phyloP scores from a whole-genome alignment of 2,113 vertebrate species.

The Telmatochromis brachygnathus region DNA sequence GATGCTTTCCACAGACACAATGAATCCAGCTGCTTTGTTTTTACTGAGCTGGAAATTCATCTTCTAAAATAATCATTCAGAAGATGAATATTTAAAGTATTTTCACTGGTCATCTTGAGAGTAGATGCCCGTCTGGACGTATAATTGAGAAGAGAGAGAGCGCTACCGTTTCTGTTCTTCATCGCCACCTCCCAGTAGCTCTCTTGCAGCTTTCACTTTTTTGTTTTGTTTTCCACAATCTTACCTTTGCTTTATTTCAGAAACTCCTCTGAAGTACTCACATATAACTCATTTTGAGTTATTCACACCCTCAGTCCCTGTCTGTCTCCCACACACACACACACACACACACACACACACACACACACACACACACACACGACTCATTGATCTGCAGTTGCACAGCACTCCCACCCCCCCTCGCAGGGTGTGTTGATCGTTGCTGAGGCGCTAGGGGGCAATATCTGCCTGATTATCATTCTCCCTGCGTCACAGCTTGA shows the following conservation, averaged over 20 bases:
- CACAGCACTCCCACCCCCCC: background rate
- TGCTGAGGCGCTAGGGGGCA: constrained; percentile 61
- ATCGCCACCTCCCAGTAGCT: background rate
- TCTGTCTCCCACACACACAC: background rate
- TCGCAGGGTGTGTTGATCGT: constrained; percentile 28
- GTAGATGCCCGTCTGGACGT: background rate
- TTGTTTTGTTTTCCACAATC: background rate
- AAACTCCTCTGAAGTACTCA: background rate
- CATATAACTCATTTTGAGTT: background rate
- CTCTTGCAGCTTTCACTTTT: background rate
- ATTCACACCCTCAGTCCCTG: background rate
- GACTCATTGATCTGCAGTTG: constrained; percentile 25
- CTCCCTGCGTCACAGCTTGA: constrained; percentile 51
- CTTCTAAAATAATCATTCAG: background rate
- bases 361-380: background rate
- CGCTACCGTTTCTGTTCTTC: background rate
- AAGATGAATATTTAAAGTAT: background rate
- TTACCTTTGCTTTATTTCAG: background rate
- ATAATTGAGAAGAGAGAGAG: background rate
- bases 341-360: background rate
- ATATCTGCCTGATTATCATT: constrained; percentile 67
- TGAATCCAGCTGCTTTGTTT: background rate
- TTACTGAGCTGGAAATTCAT: background rate
- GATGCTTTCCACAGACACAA: background rate
- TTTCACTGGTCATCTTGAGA: background rate